These are phyloP conservation scores for Apogon hyalosoma DNA, from an alignment of 2,797 vertebrate genomes.

Conservation along the genomic window DNA sequence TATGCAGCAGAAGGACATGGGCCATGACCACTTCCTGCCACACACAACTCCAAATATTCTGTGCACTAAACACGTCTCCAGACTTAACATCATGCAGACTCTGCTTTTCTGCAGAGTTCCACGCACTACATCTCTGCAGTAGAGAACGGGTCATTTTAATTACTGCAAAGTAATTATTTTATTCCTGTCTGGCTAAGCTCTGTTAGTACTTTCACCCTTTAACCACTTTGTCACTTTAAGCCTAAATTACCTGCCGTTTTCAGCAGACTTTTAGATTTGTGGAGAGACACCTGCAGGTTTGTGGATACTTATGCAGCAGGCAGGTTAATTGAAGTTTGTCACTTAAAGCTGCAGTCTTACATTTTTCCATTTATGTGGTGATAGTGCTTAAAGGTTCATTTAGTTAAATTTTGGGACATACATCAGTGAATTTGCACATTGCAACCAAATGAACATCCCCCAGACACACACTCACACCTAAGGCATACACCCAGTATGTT, in stretches of 20 bases:
- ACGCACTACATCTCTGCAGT: constrained; percentile 11
- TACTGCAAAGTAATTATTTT: constrained; percentile 10
- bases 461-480: no score
- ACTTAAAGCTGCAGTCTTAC: background rate
- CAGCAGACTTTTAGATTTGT: background rate
- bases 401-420: no score
- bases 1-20: constrained; percentile 24
- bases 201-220: constrained; percentile 19
- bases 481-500: no score
- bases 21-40: constrained; percentile 56
- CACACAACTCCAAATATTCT: constrained; percentile 29
- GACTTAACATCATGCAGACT: no score
- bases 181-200: constrained; percentile 9
- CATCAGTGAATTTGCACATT: no score
- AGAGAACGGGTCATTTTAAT: constrained; percentile 12
- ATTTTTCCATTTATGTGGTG: background rate
- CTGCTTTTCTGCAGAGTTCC: constrained; percentile 18
- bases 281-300: background rate
- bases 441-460: no score
- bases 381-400: no score
- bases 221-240: constrained; percentile 13
- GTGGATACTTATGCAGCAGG: background rate
- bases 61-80: background rate
- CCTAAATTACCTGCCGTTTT: constrained; percentile 8
- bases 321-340: background rate